phyloP scores from a whole-genome alignment of 2,888 invertebrate species.

The Palloptera scutellata region DNA sequence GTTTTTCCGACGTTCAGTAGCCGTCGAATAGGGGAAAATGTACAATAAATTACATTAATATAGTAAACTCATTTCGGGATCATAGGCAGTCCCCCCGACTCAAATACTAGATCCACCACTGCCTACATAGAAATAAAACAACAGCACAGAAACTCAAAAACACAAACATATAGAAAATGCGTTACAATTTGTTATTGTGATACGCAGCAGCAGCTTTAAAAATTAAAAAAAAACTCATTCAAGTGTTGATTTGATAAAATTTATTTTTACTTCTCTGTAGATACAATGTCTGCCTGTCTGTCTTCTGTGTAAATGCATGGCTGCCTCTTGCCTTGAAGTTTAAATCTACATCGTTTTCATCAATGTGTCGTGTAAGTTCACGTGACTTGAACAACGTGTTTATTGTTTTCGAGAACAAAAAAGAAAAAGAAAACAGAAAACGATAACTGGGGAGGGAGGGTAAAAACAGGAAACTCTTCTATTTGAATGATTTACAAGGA shows the following conservation, averaged over 20 bases:
- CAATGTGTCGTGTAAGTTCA: conserved; percentile 1
- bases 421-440: background rate
- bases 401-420: conserved; percentile 25
- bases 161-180: background rate
- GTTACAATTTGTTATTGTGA: background rate
- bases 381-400: conserved; percentile 25
- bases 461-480: conserved; percentile 11
- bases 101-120: too few species aligned
- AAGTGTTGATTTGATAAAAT: conserved; percentile 28
- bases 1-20: too few species aligned
- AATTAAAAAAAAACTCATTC: conserved; percentile 2
- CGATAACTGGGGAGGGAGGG: background rate
- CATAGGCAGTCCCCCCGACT: too few species aligned
- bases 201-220: conserved; percentile 1
- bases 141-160: background rate
- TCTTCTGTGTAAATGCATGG: too few species aligned
- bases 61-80: too few species aligned
- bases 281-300: too few species aligned
- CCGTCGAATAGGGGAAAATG: too few species aligned
- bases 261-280: background rate
- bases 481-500: conserved; percentile 33
- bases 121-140: too few species aligned
- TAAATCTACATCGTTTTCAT: too few species aligned
- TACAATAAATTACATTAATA: too few species aligned
- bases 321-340: too few species aligned